These are phyloP conservation scores for Drosophila lini DNA, from an alignment of 1,140 invertebrate genomes.

Conservation along the genomic window DNA sequence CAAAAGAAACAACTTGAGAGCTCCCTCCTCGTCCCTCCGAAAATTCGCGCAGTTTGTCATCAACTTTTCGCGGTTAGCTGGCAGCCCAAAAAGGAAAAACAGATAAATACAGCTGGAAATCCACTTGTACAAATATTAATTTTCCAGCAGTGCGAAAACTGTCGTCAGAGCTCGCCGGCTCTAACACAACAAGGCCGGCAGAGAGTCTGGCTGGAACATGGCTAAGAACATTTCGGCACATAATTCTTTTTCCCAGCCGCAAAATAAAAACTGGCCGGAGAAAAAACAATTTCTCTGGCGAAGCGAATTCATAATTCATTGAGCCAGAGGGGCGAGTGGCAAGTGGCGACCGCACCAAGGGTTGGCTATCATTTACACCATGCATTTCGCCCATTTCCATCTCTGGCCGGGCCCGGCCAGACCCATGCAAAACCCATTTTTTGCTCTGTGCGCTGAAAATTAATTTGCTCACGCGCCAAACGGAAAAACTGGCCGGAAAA, in stretches of 20 bases:
- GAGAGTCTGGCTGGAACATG: conserved; percentile 40
- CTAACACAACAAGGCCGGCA: conserved; percentile 20
- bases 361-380: conserved; percentile 64
- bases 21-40: conserved; percentile 1
- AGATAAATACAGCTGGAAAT: conserved; percentile 43
- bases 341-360: conserved; percentile 38
- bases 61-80: conserved; percentile 48
- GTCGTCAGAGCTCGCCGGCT: conserved; percentile 36
- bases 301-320: conserved; percentile 63
- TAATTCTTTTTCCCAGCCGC: conserved; percentile 60
- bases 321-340: conserved; percentile 37
- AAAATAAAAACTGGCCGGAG: conserved; percentile 49
- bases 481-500: conserved; percentile 50
- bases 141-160: conserved; percentile 58
- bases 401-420: conserved; percentile 18
- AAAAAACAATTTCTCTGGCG: conserved; percentile 47
- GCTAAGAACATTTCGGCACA: conserved; percentile 61
- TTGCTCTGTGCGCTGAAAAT: conserved; percentile 62
- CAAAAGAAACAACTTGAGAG: conserved; percentile 25
- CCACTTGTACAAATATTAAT: conserved; percentile 66
- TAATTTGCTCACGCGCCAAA: conserved; percentile 66
- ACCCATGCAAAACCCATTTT: conserved; percentile 49
- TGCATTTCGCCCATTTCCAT: conserved; percentile 53
- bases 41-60: conserved; percentile 48
- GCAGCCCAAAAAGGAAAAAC: conserved; percentile 25